phyloP scores from a whole-genome alignment of 2,797 vertebrate genomes.

The Neostethus bicornis region DNA sequence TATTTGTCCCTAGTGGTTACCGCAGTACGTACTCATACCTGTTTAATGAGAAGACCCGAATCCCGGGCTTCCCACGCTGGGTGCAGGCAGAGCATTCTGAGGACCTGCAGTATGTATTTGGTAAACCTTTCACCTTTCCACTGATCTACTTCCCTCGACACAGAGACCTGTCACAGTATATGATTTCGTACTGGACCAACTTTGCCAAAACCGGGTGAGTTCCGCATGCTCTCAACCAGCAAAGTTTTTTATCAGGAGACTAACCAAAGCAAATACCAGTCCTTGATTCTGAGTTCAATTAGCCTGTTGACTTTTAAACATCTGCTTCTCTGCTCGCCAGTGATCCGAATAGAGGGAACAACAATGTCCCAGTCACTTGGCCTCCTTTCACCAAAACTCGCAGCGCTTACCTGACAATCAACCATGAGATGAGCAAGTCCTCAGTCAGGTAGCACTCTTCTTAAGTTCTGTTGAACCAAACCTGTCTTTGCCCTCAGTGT shows the following conservation, averaged over 20 bases:
- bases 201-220: conserved; percentile 87
- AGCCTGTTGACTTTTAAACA: no score
- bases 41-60: conserved; percentile 85
- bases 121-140: conserved; percentile 82
- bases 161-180: conserved; percentile 76
- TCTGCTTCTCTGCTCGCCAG: conserved; percentile 57
- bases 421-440: conserved; percentile 61
- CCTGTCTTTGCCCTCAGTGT: no score
- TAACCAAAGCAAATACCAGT: no score
- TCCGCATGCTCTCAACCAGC: conserved; percentile 16
- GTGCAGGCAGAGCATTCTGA: conserved; percentile 87
- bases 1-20: conserved; percentile 70
- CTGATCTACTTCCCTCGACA: conserved; percentile 81
- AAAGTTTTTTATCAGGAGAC: no score
- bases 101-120: conserved; percentile 90
- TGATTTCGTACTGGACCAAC: conserved; percentile 93
- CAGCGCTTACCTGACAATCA: conserved; percentile 81
- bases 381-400: conserved; percentile 56
- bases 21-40: conserved; percentile 85
- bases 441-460: conserved; percentile 70
- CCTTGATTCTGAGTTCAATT: no score
- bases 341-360: conserved; percentile 81
- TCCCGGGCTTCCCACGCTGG: conserved; percentile 84
- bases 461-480: no score
- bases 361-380: conserved; percentile 78